Conservation (phyloP, 2,113 vertebrate genomes). For the Rhinopithecus roxellana region DNA sequence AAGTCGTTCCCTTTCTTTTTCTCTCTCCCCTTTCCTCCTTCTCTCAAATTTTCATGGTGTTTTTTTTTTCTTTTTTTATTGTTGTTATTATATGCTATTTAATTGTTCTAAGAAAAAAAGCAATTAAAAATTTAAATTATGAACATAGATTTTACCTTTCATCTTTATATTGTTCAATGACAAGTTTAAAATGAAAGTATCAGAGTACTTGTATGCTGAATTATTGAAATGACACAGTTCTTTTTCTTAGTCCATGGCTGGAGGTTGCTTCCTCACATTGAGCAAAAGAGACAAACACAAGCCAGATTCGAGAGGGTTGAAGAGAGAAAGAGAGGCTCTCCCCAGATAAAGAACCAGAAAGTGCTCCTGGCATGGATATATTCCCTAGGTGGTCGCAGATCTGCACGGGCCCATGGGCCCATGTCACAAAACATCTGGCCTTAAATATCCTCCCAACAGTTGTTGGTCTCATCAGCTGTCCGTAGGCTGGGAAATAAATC, state of each 20-base stretch:
- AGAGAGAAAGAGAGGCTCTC: neutral
- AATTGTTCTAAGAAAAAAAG: neutral
- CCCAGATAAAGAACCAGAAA: neutral
- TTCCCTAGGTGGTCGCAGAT: neutral
- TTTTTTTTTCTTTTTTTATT: neutral
- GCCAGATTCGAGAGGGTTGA: neutral
- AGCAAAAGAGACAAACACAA: neutral
- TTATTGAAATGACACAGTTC: neutral
- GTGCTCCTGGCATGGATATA: neutral
- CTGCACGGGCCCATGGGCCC: neutral
- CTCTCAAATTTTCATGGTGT: neutral
- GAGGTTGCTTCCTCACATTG: neutral
- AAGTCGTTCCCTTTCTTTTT: neutral
- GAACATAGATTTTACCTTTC: neutral
- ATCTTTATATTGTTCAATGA: neutral
- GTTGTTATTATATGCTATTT: neutral
- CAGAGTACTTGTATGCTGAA: neutral
- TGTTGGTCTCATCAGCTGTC: neutral
- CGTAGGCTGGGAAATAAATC: neutral
- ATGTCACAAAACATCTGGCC: neutral
- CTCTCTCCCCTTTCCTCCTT: neutral
- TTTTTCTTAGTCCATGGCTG: neutral
- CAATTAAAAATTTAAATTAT: neutral
- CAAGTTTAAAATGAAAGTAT: slow-evolving; percentile 26
- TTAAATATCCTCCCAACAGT: neutral